Base-by-base conservation (phyloP, 1,140 invertebrate genomes). In the Diploscapter pachys region DNA sequence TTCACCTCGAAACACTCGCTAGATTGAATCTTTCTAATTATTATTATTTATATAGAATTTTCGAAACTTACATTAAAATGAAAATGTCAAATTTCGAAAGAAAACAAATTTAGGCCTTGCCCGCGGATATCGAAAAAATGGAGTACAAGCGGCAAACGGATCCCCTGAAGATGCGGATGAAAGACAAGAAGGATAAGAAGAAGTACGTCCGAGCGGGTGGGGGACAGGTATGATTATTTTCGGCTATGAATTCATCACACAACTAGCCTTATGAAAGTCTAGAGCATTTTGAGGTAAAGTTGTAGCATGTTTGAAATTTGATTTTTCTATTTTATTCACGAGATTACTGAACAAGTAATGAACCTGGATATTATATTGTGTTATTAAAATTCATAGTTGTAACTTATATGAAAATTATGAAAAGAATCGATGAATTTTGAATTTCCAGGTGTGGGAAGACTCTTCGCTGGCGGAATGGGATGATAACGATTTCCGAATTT, bases 401-500 rank as follows among this genome's bases (percentile, higher is more conserved):
- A 1, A 31, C 31, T 31, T 31, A 1, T 31, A 31, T 31, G 31
- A n/a, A n/a, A n/a, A n/a, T n/a, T n/a, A n/a, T n/a, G n/a, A n/a
- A n/a, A n/a, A n/a, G n/a, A n/a, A 49, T 71, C 31, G 31, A 31
- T 31, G 31, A 31, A 31, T 31, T 31, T 31, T 13, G n/a, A 4
- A 11, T 61, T 80, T 75, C 50, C 57, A 82, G 72, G 65, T 73
- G 4, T 84, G 83, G 83, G 84, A 85, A 62, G 83, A 85, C 78
- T 73, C 80, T 9, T 83, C 84, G 4, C 63, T 85, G 50, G 84
- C 84, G 56, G 83, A 85, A 73, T 85, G 83, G 83, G 83, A 85
- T 62, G 80, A 83, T 51, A 85, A 82, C 89, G 96, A 99, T 88
- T 99, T 96, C 86, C 89, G 96, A 78, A 92, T 99, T 86, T 99